Conservation (phyloP, 2,797 vertebrate genomes). For the Sebastes alutus region DNA sequence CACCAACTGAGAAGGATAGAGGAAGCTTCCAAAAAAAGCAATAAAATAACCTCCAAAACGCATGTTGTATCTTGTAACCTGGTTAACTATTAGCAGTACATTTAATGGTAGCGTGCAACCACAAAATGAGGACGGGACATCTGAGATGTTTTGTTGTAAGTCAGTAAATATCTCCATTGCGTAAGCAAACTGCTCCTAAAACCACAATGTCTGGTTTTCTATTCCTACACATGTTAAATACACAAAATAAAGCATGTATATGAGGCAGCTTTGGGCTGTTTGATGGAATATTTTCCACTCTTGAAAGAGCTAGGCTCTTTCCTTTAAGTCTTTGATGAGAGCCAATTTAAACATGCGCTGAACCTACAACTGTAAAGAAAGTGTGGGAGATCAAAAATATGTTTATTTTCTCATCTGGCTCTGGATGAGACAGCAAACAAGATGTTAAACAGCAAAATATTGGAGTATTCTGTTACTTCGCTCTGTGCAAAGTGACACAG, state of each 20-base stretch:
- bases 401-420: neutral
- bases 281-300: slow-evolving; percentile 8
- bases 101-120: neutral
- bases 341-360: slow-evolving; percentile 10
- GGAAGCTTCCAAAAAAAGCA: neutral
- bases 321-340: slow-evolving; percentile 31
- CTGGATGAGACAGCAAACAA: neutral
- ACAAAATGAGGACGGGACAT: slow-evolving; percentile 26
- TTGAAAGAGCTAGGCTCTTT: slow-evolving; percentile 16
- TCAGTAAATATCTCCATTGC: slow-evolving; percentile 51
- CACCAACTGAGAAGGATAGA: neutral
- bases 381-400: neutral
- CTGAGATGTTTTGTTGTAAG: slow-evolving; percentile 34
- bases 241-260: slow-evolving; percentile 43
- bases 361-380: neutral
- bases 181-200: slow-evolving; percentile 49
- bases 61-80: neutral
- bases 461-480: neutral
- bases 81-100: neutral
- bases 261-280: slow-evolving; percentile 4
- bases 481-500: neutral
- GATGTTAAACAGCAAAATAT: neutral
- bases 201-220: slow-evolving; percentile 57
- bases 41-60: neutral
- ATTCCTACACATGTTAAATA: slow-evolving; percentile 47